Base-by-base conservation (phyloP, 1,140 invertebrate genomes). In the Odontomachus brunneus region DNA sequence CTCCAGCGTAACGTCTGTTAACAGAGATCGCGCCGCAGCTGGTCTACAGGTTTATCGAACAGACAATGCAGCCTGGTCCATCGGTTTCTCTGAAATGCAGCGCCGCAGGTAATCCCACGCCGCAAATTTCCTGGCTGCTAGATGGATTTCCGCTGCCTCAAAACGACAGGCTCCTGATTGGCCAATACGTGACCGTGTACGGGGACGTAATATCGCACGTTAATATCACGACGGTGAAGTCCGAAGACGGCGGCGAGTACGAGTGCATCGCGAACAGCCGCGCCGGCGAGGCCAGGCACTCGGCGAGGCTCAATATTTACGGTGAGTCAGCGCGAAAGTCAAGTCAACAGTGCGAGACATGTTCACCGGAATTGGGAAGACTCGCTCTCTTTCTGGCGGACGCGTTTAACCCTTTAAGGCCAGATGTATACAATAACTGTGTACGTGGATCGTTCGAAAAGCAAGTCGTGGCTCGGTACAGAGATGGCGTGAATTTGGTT, bases 171-270 rank as follows among this genome's bases (percentile, higher is more conserved):
- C 94, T 95, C 72, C 94, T 96, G 89, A 96, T 96, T 86, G 96
- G 96, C 44, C 95, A 95, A 91, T 96, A 96, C 91, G 95, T 96
- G 26, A 96, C 96, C 5, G 93, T 95, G 55, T 95, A 95, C 85
- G 96, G 96, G 78, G 96, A 96, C 88, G 96, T 97, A 76, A 95
- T 97, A 83, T 97, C 96, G 88, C 96, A 96, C 92, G 96, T 97
- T 69, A 97, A 97, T 93, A 96, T 97, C 75, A 95, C 96, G 33
- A 94, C 95, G 67, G 96, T 97, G 7, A 95, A 95, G 86, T 95
- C 97, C 0, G 95, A 96, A 90, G 96, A 97, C 89, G 96, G 97
- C 57, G 97, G 97, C 14, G 95, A 96, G 85, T 97, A 97, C 92
- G 94, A 95, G 87, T 97, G 97, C 90, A 95, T 94, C 57, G 96